Evolutionary conservation across 2,113 vertebrate genomes (phyloP).

Genomic region (Orcinus orca): DNA sequence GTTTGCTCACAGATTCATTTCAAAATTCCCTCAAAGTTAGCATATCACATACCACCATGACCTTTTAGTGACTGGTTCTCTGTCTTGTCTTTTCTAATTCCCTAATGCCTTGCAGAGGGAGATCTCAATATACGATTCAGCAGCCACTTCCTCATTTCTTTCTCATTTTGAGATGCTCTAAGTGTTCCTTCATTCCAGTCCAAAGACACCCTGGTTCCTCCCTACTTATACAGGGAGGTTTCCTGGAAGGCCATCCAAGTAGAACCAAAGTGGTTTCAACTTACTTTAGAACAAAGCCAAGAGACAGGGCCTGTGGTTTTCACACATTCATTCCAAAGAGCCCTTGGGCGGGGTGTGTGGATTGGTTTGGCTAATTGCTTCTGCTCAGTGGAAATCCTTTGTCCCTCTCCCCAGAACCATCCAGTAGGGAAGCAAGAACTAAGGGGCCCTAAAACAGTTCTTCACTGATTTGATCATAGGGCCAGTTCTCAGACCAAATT

Average conservation of each 20-base stretch:
- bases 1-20: conserved; percentile 14
- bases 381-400: conserved; percentile 61
- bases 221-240: not conserved
- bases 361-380: conserved; percentile 67
- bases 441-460: conserved; percentile 49
- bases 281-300: conserved; percentile 37
- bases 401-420: conserved; percentile 48
- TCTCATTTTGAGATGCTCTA: conserved; percentile 1
- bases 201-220: not conserved
- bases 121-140: not conserved
- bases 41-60: not conserved
- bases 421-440: conserved; percentile 37
- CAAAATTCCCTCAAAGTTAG: not conserved
- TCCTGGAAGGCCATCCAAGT: conserved; percentile 38
- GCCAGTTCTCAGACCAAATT: conserved; percentile 26
- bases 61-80: not conserved
- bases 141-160: not conserved
- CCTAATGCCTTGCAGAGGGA: not conserved
- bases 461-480: conserved; percentile 42
- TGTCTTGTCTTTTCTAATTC: not conserved
- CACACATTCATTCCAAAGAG: conserved; percentile 55
- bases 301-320: conserved; percentile 71
- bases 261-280: conserved; percentile 57
- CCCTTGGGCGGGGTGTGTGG: conserved; percentile 53
- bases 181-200: not conserved